Evolutionary conservation across 30 jellyfish, hydroid and myxozoan genomes (phyloP).

Genomic region (Chrysaora quinquecirrha): DNA sequence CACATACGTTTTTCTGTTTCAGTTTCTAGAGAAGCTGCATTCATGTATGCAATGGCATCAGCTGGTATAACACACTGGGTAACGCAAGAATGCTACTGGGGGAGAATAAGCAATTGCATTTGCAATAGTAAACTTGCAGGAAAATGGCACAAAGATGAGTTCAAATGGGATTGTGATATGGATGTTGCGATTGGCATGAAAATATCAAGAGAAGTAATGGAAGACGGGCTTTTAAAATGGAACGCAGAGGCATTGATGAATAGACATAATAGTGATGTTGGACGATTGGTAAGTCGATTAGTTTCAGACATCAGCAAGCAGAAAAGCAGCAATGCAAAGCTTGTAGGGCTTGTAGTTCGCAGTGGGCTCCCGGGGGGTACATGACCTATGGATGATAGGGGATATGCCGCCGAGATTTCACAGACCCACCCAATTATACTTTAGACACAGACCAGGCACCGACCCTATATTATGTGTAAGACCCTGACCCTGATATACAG

Average conservation of each 20-base stretch:
- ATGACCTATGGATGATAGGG: too few relatives aligned
- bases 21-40: conserved; percentile 93
- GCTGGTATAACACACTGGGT: conserved; percentile 93
- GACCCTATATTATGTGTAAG: too few relatives aligned
- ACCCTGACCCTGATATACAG: too few relatives aligned
- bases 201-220: conserved; percentile 58
- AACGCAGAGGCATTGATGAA: conserved; percentile 91
- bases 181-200: conserved; percentile 72
- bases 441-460: too few relatives aligned
- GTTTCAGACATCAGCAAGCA: conserved; percentile 26
- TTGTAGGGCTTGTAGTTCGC: too few relatives aligned
- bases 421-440: too few relatives aligned
- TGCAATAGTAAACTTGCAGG: conserved; percentile 33
- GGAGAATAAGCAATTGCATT: conserved; percentile 58
- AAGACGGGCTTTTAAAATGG: conserved; percentile 59
- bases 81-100: conserved; percentile 63
- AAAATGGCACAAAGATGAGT: neutral
- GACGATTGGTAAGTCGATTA: conserved; percentile 63
- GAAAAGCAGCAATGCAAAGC: conserved; percentile 42
- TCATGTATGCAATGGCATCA: conserved; percentile 92
- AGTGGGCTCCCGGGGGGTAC: too few relatives aligned
- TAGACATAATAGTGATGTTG: conserved; percentile 86
- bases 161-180: conserved; percentile 79
- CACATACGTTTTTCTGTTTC: neutral
- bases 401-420: too few relatives aligned